Evolutionary conservation across 1,140 invertebrate species (phyloP).

Genomic region (Onthophagus taurus): DNA sequence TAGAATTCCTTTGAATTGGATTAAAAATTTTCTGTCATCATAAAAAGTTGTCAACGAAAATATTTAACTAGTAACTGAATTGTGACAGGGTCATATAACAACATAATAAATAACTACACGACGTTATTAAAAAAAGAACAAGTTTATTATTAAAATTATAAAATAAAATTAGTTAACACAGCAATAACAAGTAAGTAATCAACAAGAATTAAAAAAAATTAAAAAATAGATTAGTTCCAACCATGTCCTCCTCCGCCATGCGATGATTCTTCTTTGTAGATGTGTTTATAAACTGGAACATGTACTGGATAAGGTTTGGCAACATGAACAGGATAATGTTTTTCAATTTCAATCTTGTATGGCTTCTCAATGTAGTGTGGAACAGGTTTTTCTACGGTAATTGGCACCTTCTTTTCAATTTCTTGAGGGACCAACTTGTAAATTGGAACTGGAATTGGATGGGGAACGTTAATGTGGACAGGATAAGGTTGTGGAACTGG

Average conservation of each 20-base stretch:
- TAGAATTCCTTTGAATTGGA: too few species aligned
- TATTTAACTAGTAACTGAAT: too few species aligned
- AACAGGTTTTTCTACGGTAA: constrained; percentile 64
- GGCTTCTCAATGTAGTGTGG: constrained; percentile 68
- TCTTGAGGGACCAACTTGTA: constrained; percentile 53
- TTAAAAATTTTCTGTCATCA: too few species aligned
- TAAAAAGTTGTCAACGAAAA: too few species aligned
- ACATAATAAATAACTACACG: too few species aligned
- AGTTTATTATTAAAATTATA: not conserved
- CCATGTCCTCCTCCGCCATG: too few species aligned
- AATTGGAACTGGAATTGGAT: constrained; percentile 62
- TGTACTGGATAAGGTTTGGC: constrained; percentile 66
- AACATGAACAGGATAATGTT: constrained; percentile 64
- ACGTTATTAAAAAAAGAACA: not conserved
- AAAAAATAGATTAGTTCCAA: constrained; percentile 8
- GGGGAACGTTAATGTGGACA: constrained; percentile 58
- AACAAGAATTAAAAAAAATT: constrained; percentile 5
- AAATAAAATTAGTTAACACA: constrained; percentile 8
- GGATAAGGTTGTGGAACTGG: constrained; percentile 68
- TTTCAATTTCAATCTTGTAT: constrained; percentile 66
- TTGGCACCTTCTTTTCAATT: constrained; percentile 66
- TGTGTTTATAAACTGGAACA: constrained; percentile 69
- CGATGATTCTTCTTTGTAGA: constrained; percentile 55
- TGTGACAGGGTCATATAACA: too few species aligned
- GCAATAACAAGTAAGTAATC: constrained; percentile 9